phyloP scores from a whole-genome alignment of 2,888 invertebrate genomes.

The Ectemnius continuus region DNA sequence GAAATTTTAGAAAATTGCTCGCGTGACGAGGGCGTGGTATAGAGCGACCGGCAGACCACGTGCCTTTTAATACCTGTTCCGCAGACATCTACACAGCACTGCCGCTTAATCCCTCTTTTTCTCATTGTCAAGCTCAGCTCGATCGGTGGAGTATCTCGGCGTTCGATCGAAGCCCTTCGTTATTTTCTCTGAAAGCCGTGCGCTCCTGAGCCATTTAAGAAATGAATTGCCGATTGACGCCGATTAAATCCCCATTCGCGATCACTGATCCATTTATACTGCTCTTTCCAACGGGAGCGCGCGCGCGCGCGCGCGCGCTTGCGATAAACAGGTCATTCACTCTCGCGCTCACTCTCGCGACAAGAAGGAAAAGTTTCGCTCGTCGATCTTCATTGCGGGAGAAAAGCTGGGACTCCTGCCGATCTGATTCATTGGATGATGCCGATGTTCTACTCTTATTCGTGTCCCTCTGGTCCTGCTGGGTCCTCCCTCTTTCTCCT shows the following conservation, averaged over 20 bases:
- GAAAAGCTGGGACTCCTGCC: slow-evolving; percentile 6
- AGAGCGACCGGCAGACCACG: not conserved
- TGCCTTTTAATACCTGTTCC: slow-evolving; percentile 33
- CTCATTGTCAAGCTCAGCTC: not conserved
- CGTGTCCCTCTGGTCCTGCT: not conserved
- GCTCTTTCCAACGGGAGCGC: not conserved
- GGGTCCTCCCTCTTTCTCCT: not conserved
- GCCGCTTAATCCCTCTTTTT: not conserved
- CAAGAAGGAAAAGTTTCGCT: slow-evolving; percentile 26
- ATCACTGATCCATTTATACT: slow-evolving; percentile 24
- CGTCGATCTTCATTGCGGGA: slow-evolving; percentile 42
- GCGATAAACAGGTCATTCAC: slow-evolving; percentile 1
- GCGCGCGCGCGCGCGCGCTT: slow-evolving; percentile 1
- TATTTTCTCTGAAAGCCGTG: no score
- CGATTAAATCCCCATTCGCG: slow-evolving; percentile 24
- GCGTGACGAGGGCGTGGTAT: slow-evolving; percentile 26
- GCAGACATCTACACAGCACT: no score
- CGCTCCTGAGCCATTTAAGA: not conserved
- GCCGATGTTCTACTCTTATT: not conserved
- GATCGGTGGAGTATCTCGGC: not conserved
- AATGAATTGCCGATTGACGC: not conserved
- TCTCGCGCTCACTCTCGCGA: not conserved
- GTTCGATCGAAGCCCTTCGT: no score
- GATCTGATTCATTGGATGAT: slow-evolving; percentile 48
- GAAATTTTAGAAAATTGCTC: slow-evolving; percentile 42